Percentiles rank a stretch among this genome's conserved stretches.
These are phyloP conservation scores for Apis dorsata DNA, from an alignment of 1,140 invertebrate genomes.

Conservation along the genomic window DNA sequence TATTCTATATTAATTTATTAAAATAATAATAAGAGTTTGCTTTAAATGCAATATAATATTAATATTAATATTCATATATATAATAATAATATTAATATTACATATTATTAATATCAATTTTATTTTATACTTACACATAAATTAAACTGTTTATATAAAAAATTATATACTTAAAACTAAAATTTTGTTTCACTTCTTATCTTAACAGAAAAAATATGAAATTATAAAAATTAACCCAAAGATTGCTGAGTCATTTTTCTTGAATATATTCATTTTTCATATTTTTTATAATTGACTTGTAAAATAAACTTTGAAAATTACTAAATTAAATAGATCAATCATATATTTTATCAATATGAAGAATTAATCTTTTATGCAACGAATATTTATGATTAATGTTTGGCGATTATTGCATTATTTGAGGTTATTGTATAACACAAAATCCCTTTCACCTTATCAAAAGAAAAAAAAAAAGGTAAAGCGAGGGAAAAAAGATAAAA, in stretches of 20 bases:
- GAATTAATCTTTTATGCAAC: not conserved
- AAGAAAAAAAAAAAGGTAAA: not conserved
- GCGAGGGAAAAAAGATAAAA: not conserved
- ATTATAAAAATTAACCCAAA: not conserved
- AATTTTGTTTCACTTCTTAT: not conserved
- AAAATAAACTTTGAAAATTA: slow-evolving; percentile 1
- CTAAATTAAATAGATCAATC: not conserved
- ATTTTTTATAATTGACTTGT: not conserved
- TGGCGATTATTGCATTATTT: slow-evolving; percentile 29
- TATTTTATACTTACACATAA: no score
- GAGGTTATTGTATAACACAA: slow-evolving; percentile 55
- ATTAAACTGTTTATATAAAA: not conserved
- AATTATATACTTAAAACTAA: not conserved
- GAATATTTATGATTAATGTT: not conserved
- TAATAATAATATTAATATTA: no score
- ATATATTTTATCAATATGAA: not conserved
- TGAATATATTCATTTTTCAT: not conserved
- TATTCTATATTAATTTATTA: not conserved
- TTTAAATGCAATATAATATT: not conserved
- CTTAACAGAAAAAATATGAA: not conserved
- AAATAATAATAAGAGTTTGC: not conserved
- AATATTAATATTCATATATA: not conserved
- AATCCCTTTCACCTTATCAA: not conserved
- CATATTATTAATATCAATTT: no score
- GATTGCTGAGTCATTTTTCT: slow-evolving; percentile 35